Percentiles rank a stretch among this genome's conserved stretches.
Conservation (phyloP, 2,113 vertebrate species). For the Oreochromis tanganicae region DNA sequence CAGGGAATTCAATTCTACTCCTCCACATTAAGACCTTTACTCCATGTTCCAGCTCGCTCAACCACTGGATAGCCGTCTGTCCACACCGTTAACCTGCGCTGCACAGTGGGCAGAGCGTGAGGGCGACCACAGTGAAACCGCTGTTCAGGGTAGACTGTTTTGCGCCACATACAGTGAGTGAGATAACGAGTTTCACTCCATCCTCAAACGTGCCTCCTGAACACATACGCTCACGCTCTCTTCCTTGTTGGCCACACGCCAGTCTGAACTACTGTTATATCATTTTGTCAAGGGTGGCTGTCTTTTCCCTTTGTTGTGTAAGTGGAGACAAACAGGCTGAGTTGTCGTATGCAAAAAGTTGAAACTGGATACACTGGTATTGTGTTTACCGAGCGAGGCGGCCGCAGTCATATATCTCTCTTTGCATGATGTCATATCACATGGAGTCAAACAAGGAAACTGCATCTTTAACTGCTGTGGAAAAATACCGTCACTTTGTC, state of each 20-base stretch:
- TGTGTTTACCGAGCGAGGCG: slow-evolving; percentile 24
- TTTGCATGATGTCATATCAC: slow-evolving; percentile 40
- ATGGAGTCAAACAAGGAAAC: background rate
- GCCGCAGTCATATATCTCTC: background rate
- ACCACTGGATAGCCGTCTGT: background rate
- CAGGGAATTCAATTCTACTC: slow-evolving; percentile 25
- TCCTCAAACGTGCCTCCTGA: background rate
- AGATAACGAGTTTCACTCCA: slow-evolving; percentile 53
- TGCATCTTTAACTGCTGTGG: background rate
- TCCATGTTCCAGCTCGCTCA: background rate
- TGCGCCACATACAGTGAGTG: background rate
- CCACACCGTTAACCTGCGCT: background rate
- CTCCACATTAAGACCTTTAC: background rate
- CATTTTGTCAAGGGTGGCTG: background rate
- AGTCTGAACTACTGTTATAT: slow-evolving; percentile 32
- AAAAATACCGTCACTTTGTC: background rate
- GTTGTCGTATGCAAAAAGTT: slow-evolving; percentile 17
- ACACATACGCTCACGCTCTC: slow-evolving; percentile 7
- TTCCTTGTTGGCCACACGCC: slow-evolving; percentile 43
- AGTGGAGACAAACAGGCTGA: slow-evolving; percentile 36
- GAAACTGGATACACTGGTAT: slow-evolving; percentile 58
- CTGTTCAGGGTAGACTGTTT: slow-evolving; percentile 15
- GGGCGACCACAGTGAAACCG: slow-evolving; percentile 17
- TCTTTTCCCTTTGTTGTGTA: slow-evolving; percentile 27
- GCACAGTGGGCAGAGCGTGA: background rate